These are phyloP conservation scores for Gallinago solitaria DNA, from an alignment of 2,797 vertebrate species.

Conservation along the genomic window DNA sequence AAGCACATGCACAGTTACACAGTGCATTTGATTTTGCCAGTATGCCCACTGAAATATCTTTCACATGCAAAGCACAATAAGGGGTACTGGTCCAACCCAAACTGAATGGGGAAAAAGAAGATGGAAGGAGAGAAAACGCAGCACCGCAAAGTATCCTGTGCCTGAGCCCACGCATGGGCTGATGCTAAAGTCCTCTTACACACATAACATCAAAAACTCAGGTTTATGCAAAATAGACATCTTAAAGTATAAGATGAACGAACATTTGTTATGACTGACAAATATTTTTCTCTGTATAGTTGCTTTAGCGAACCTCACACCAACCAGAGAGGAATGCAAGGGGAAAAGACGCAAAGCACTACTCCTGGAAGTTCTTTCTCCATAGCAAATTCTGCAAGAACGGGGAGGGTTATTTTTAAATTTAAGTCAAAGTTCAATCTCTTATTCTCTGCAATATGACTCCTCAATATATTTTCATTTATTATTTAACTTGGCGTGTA, in stretches of 20 bases:
- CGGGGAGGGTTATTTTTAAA: background rate
- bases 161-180: background rate
- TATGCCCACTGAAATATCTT: background rate
- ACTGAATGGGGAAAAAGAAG: background rate
- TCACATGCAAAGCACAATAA: background rate
- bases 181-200: background rate
- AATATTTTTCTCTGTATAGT: background rate
- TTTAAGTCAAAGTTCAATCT: background rate
- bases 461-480: background rate
- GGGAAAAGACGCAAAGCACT: background rate
- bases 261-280: background rate
- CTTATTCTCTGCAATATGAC: background rate
- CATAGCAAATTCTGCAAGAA: background rate
- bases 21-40: background rate
- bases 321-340: background rate
- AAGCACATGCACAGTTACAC: background rate
- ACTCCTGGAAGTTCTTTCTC: background rate
- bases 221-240: background rate
- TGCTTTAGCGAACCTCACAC: background rate
- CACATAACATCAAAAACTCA: background rate
- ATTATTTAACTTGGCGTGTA: conserved; percentile 46
- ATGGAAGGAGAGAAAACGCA: background rate
- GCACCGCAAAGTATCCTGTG: accelerated
- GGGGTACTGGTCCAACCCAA: background rate
- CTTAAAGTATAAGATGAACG: background rate